Evolutionary conservation across 2,113 vertebrate genomes (phyloP).

Genomic region (Myotis lucifugus): DNA sequence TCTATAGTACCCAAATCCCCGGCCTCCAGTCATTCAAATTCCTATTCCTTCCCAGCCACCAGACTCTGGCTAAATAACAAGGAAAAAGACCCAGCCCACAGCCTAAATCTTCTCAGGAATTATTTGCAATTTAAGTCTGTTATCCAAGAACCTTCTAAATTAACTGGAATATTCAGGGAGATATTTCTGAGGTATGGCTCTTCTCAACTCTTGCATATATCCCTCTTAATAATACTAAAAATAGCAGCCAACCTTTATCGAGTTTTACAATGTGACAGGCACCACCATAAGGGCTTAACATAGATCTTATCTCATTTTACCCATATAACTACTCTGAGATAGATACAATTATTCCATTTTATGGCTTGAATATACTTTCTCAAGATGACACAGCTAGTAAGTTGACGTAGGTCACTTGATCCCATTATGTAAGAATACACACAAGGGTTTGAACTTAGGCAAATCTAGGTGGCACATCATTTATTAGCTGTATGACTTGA

Average conservation of each 20-base stretch:
- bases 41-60: neutral
- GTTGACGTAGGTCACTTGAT: neutral
- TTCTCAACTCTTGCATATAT: neutral
- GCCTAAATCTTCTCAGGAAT: neutral
- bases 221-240: neutral
- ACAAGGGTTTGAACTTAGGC: neutral
- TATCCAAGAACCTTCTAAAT: neutral
- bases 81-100: neutral
- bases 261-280: neutral
- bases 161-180: neutral
- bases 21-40: neutral
- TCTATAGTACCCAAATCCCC: neutral
- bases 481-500: neutral
- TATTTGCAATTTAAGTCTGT: neutral
- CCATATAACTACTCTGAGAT: neutral
- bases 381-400: conserved; percentile 1
- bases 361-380: neutral
- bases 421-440: neutral
- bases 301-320: neutral
- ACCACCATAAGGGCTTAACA: neutral
- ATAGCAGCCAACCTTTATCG: neutral
- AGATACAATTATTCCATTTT: neutral
- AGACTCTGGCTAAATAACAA: neutral
- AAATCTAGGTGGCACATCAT: neutral
- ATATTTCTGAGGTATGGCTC: neutral